phyloP scores from a whole-genome alignment of 2,888 invertebrate species.

The Halictus ligatus region DNA sequence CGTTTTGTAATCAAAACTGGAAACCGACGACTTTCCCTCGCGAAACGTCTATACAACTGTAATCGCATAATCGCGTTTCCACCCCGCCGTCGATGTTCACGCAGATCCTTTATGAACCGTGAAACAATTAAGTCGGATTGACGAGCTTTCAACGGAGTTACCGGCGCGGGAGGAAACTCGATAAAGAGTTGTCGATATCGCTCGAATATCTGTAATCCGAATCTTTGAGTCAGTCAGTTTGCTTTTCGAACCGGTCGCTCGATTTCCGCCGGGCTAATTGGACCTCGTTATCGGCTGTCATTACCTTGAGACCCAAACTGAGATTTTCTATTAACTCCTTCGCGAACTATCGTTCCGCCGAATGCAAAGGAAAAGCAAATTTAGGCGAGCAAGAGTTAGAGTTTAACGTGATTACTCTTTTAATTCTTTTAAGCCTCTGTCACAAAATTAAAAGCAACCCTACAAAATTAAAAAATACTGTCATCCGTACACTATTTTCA shows the following conservation, averaged over 20 bases:
- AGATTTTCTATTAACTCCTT: not conserved
- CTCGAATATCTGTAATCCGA: constrained; percentile 2
- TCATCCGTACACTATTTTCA: no score
- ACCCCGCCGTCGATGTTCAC: not conserved
- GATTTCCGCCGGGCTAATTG: not conserved
- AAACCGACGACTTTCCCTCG: not conserved
- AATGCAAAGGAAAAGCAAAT: not conserved
- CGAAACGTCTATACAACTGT: not conserved
- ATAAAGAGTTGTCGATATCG: not conserved
- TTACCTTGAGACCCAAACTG: not conserved
- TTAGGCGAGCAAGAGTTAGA: not conserved
- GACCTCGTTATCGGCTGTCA: not conserved
- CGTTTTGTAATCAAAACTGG: not conserved
- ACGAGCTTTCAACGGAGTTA: not conserved
- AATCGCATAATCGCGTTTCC: not conserved
- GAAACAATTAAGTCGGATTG: not conserved
- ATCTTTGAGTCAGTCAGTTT: not conserved
- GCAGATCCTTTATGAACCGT: not conserved
- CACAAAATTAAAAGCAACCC: no score
- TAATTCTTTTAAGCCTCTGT: no score
- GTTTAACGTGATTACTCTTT: no score
- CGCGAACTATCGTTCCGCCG: not conserved
- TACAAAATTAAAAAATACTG: no score
- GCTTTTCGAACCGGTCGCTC: not conserved
- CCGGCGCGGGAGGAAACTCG: not conserved